These are phyloP conservation scores for Glossophaga mutica DNA, from an alignment of 2,797 vertebrate genomes.

Conservation along the genomic window DNA sequence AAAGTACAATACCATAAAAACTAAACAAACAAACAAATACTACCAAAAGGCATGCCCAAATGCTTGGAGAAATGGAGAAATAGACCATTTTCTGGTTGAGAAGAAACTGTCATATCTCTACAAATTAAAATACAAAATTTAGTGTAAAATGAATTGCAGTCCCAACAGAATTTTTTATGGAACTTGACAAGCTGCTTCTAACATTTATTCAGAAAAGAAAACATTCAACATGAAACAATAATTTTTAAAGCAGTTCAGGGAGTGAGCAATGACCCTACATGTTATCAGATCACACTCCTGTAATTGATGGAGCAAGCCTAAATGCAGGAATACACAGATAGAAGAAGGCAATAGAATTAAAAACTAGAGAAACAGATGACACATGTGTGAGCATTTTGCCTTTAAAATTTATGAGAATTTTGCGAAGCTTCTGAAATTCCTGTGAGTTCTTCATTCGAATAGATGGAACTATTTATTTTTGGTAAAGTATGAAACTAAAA, in stretches of 20 bases:
- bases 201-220: conserved; percentile 1
- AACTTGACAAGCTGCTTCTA: not conserved
- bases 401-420: not conserved
- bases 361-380: not conserved
- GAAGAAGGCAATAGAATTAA: not conserved
- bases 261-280: not conserved
- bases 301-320: not conserved
- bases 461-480: not conserved
- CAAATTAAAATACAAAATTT: conserved; percentile 40
- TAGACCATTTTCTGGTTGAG: not conserved
- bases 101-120: not conserved
- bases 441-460: not conserved
- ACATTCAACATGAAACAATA: not conserved
- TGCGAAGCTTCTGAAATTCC: not conserved
- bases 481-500: not conserved
- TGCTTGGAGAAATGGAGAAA: not conserved
- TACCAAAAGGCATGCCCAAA: not conserved
- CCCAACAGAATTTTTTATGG: not conserved
- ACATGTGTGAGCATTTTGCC: not conserved
- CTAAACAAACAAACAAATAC: not conserved
- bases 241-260: not conserved
- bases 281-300: not conserved
- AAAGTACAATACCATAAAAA: not conserved
- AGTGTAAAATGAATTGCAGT: not conserved
- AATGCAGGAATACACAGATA: not conserved